phyloP scores from a whole-genome alignment of 2,888 invertebrate species.

The Temnothorax unifasciatus region DNA sequence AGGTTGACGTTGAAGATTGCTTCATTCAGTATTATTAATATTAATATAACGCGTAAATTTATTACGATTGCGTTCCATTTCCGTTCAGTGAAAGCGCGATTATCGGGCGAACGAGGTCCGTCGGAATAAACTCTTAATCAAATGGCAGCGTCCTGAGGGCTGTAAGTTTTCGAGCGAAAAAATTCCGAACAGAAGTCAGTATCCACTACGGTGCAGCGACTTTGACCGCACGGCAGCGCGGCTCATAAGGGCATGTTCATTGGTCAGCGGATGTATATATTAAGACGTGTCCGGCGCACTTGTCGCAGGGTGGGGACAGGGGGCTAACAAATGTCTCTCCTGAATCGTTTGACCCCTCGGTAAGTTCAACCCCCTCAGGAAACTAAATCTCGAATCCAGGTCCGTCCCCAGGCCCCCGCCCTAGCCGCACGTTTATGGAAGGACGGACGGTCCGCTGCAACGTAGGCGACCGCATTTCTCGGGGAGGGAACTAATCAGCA shows the following conservation, averaged over 20 bases:
- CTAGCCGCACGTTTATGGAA: slow-evolving; percentile 61
- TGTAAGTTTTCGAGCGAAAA: slow-evolving; percentile 22
- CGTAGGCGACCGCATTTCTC: slow-evolving; percentile 75
- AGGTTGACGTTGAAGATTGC: neutral
- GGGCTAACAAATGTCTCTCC: slow-evolving; percentile 81
- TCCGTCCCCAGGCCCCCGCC: slow-evolving; percentile 36
- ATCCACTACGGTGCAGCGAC: slow-evolving; percentile 23
- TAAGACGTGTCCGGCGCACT: slow-evolving; percentile 84
- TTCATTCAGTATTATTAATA: neutral
- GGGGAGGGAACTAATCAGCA: slow-evolving; percentile 85
- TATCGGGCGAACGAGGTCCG: neutral
- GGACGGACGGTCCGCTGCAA: slow-evolving; percentile 64
- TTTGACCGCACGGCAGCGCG: slow-evolving; percentile 30
- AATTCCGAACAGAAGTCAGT: slow-evolving; percentile 14
- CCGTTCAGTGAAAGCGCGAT: neutral
- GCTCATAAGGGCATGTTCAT: slow-evolving; percentile 70
- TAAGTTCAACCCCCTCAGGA: slow-evolving; percentile 76
- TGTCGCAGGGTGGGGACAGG: slow-evolving; percentile 75
- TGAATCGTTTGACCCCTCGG: slow-evolving; percentile 75
- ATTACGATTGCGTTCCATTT: neutral
- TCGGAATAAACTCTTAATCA: slow-evolving; percentile 16
- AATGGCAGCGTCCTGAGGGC: neutral
- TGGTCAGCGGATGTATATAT: slow-evolving; percentile 79
- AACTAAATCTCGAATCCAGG: slow-evolving; percentile 78
- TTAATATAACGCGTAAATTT: neutral